phyloP scores from a whole-genome alignment of 2,888 invertebrate genomes.

The Tetanocera ferruginea region DNA sequence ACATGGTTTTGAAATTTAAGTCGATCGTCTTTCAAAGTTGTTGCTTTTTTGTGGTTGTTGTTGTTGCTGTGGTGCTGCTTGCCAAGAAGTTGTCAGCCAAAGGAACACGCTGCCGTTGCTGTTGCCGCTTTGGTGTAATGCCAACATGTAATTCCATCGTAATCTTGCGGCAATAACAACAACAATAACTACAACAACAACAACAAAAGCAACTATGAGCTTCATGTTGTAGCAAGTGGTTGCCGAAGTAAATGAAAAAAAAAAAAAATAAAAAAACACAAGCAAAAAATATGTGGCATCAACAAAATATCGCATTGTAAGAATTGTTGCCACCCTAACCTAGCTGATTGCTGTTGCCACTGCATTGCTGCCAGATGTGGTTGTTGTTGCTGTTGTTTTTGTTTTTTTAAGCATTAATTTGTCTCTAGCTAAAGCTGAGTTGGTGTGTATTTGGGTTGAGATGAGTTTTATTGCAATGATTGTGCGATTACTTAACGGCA shows the following conservation, averaged over 20 bases:
- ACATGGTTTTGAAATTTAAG: slow-evolving; percentile 28
- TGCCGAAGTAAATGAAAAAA: neutral
- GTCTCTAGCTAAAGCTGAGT: slow-evolving; percentile 15
- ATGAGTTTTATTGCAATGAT: slow-evolving; percentile 26
- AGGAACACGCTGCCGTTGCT: neutral
- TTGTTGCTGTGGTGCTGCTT: slow-evolving; percentile 33
- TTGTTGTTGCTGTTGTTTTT: slow-evolving; percentile 3
- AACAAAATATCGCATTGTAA: slow-evolving; percentile 18
- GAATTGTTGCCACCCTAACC: neutral
- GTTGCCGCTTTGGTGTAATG: slow-evolving; percentile 31
- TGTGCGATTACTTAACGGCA: slow-evolving; percentile 10
- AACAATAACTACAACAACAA: slow-evolving; percentile 5
- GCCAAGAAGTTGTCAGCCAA: slow-evolving; percentile 26
- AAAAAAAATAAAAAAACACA: no score
- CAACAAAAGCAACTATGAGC: slow-evolving; percentile 1
- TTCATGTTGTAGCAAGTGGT: neutral
- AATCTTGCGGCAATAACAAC: slow-evolving; percentile 22
- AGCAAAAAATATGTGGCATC: slow-evolving; percentile 11
- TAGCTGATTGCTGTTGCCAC: neutral
- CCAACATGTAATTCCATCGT: slow-evolving; percentile 33
- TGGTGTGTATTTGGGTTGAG: neutral
- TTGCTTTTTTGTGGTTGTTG: slow-evolving; percentile 19
- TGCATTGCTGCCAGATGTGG: neutral
- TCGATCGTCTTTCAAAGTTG: slow-evolving; percentile 5
- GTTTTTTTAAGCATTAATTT: slow-evolving; percentile 8